Evolutionary conservation across 2,113 vertebrate genomes (phyloP).

Genomic region (Syngnathus typhle): DNA sequence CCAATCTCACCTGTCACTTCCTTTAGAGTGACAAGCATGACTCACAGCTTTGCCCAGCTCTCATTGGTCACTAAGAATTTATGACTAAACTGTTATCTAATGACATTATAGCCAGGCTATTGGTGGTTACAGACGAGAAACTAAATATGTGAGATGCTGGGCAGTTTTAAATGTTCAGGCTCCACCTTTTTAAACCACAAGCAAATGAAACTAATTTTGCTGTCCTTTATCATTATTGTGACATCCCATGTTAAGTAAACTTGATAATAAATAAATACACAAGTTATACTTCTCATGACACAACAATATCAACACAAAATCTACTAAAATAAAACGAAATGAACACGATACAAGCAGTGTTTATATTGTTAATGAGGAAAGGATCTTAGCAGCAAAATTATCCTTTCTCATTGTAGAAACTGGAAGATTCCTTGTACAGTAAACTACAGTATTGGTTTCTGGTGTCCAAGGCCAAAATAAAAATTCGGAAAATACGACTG

Average conservation of each 20-base stretch:
- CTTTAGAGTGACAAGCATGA: constrained; percentile 45
- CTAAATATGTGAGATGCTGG: constrained; percentile 17
- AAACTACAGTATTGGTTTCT: neutral
- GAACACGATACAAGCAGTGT: neutral
- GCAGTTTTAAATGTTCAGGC: constrained; percentile 32
- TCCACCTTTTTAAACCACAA: neutral
- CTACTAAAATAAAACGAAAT: neutral
- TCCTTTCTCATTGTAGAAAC: neutral
- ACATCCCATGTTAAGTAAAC: neutral
- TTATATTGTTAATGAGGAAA: neutral
- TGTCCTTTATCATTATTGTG: neutral
- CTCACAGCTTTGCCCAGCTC: constrained; percentile 29
- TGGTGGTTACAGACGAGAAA: constrained; percentile 31
- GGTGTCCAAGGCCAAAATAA: neutral
- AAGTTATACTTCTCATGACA: neutral
- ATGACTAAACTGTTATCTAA: constrained; percentile 52
- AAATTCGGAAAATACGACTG: too few relatives aligned
- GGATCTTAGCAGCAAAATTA: constrained; percentile 5
- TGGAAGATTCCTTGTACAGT: neutral
- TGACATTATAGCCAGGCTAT: constrained; percentile 32
- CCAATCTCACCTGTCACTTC: constrained; percentile 53
- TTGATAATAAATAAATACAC: too few relatives aligned
- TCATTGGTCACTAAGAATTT: constrained; percentile 38
- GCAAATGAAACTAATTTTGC: neutral
- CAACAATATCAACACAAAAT: neutral